phyloP scores from a whole-genome alignment of 2,113 vertebrate species.

The Pelecanus crispus region DNA sequence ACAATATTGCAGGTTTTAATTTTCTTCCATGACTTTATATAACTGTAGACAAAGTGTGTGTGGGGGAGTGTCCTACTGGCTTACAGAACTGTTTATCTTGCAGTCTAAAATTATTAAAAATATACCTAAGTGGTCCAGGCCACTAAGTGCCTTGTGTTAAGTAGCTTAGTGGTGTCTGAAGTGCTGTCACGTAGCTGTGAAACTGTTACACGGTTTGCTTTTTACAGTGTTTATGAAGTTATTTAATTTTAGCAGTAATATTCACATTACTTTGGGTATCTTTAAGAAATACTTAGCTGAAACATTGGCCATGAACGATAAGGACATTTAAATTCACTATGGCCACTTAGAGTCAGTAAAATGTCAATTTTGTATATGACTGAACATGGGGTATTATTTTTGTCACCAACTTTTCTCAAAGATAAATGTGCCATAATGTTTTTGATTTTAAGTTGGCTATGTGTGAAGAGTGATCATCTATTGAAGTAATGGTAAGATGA shows the following conservation, averaged over 20 bases:
- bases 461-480: neutral
- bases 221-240: neutral
- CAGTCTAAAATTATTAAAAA: neutral
- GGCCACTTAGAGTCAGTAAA: neutral
- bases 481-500: neutral
- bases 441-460: slow-evolving; percentile 46
- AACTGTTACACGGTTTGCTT: neutral
- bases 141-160: neutral
- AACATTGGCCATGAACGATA: neutral
- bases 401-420: neutral
- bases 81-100: neutral
- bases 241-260: neutral
- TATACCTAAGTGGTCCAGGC: neutral
- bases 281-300: neutral
- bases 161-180: neutral
- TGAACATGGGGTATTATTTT: neutral
- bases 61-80: neutral
- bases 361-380: neutral
- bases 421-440: slow-evolving; percentile 49
- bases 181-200: neutral
- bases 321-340: neutral
- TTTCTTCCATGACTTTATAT: neutral
- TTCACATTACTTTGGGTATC: neutral
- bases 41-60: neutral
- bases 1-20: neutral